Base-by-base conservation (phyloP, 2,113 vertebrate species). In the Sylvietta virens region DNA sequence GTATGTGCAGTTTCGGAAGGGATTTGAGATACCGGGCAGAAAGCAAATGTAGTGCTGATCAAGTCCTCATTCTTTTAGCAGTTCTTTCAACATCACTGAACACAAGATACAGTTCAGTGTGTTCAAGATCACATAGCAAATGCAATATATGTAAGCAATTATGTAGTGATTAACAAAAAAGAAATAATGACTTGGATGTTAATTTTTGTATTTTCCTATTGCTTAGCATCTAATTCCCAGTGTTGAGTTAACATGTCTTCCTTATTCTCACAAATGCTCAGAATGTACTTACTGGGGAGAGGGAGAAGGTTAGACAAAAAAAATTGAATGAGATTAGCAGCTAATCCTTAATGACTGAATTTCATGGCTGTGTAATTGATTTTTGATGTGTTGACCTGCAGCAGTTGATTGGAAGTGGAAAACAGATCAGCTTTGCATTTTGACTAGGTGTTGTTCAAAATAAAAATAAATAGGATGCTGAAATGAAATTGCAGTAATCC, bases 261-360 rank as follows among this genome's bases (percentile, higher is more conserved):
- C 37, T 83, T 95, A 86, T 83, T 97, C 94, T 93, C 39, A 88
- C 72, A 88, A 94, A 84, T 78, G 60, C 91, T 96, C 92, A 70
- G 61, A 93, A 91, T 70, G 81, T 56, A 53, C 67, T 86, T 86
- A 19, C 0, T 84, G 61, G 76, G 57, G 39, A 81, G 51, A 70
- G 44, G 22, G 54, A 31, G n/a, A 88, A 90, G 51, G 86, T 84
- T 78, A 90, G 64, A 84, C 80, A 70, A 97, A 91, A 71, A 89
- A 91, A 89, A 91, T 64, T 73, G 95, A 97, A 96, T 95, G 86
- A 97, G 94, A 97, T 97, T 97, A 98, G 94, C 86, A 96, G 94
- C 92, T 97, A 97, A 97, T 97, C 96, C 94, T 95, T 95, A 97
- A 97, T 97, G 96, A 96, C 95, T 97, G 92, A 88, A 97, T 98